Base-by-base conservation (phyloP, 2,113 vertebrate species). In the Ictalurus punctatus region DNA sequence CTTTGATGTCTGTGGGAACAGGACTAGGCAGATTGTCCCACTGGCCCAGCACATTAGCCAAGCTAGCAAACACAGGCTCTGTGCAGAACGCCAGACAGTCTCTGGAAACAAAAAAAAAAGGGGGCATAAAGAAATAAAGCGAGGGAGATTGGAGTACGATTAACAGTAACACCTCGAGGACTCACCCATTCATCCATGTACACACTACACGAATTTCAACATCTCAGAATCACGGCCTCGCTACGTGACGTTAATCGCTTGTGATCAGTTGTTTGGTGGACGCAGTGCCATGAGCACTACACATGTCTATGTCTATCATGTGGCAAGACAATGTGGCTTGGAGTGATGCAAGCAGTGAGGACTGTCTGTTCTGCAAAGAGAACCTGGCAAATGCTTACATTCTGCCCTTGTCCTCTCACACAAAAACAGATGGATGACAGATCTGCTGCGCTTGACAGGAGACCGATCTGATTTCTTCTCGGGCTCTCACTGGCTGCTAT, bases 31-130 rank as follows among this genome's bases (percentile, higher is more conserved):
- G 94, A 91, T 99, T 98, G 92, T 99, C 98, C 96, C 97, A 98
- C 90, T 95, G 97, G 90, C 98, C 98, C 90, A 99, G 96, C 90
- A 99, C 96, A 6, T 99, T 99, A 91, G 98, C 96, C 94, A 99
- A 96, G 94, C 98, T 99, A 87, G 98, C 97, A 94, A 97, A 99
- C 86, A 99, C 97, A 21, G 98, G 98, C 93, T 99, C 98, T 71
- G 98, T 99, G 92, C 98, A 99, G 96, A 99, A 99, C 4, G 98
- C 98, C 94, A 99, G 94, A 92, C 97, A 98, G 94, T 99, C 98
- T 89, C 98, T 99, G 90, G 59, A 92, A 82, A 91, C 86, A 79
- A 81, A 61, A 10, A 34, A 12, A 88, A 13, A 17, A 67, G 30
- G 37, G 17, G 52, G 48, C 40, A 59, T 0, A 19, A 17, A 56